phyloP scores from a whole-genome alignment of 1,140 invertebrate species.

The Maconellicoccus hirsutus region DNA sequence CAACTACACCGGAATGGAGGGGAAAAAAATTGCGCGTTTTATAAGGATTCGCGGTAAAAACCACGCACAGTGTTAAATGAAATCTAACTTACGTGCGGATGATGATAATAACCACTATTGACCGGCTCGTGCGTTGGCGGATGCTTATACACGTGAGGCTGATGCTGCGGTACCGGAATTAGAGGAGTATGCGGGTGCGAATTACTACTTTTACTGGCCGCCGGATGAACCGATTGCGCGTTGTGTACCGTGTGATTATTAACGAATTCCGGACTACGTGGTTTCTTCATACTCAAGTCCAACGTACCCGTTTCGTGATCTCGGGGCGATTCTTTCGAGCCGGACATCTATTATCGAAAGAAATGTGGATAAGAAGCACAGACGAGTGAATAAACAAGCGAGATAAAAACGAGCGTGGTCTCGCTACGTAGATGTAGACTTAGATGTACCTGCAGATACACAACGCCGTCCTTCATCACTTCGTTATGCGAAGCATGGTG shows the following conservation, averaged over 20 bases:
- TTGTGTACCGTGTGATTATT: constrained; percentile 8
- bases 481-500: constrained; percentile 30
- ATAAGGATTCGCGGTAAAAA: too few species aligned
- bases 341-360: constrained; percentile 24
- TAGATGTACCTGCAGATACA: constrained; percentile 32
- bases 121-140: constrained; percentile 30
- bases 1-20: not conserved
- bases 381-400: not conserved
- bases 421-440: not conserved
- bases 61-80: too few species aligned
- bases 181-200: constrained; percentile 23
- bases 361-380: not conserved
- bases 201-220: not conserved
- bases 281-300: constrained; percentile 70
- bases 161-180: constrained; percentile 30
- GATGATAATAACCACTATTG: constrained; percentile 22
- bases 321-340: constrained; percentile 32
- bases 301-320: constrained; percentile 50
- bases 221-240: not conserved
- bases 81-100: constrained; percentile 14
- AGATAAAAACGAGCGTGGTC: not conserved
- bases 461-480: constrained; percentile 32
- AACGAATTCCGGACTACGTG: constrained; percentile 31
- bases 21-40: too few species aligned
- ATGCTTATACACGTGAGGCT: constrained; percentile 35